Evolutionary conservation across 2,797 vertebrate genomes (phyloP).

Genomic region (Miichthys miiuy): DNA sequence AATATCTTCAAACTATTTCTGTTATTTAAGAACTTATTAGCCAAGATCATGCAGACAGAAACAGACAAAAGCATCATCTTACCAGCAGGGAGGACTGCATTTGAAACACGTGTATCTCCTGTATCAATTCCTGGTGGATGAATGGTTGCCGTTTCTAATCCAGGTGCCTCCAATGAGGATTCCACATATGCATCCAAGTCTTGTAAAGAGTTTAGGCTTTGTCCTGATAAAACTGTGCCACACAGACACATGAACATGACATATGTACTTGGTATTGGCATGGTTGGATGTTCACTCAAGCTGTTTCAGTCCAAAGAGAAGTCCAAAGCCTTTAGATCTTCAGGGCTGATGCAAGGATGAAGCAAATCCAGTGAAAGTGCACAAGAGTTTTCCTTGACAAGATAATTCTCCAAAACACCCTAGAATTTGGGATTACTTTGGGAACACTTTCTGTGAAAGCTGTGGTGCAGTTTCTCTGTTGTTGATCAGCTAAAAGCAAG

Average conservation of each 20-base stretch:
- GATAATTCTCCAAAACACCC: constrained; percentile 16
- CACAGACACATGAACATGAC: constrained; percentile 68
- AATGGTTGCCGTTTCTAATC: constrained; percentile 13
- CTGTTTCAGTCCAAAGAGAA: not conserved
- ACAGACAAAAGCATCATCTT: constrained; percentile 28
- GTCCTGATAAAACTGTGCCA: constrained; percentile 47
- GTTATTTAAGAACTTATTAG: not conserved
- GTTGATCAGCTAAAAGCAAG: constrained; percentile 8
- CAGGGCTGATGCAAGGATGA: constrained; percentile 1
- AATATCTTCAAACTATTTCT: not conserved
- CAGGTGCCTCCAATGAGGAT: constrained; percentile 23
- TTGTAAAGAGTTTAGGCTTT: constrained; percentile 35
- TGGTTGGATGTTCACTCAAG: constrained; percentile 32
- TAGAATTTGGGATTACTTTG: not conserved
- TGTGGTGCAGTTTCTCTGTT: constrained; percentile 6
- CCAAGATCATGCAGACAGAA: not conserved
- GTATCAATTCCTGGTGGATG: constrained; percentile 5
- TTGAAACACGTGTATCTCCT: not conserved
- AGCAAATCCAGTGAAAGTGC: constrained; percentile 31
- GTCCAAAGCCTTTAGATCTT: constrained; percentile 16
- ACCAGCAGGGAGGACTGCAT: constrained; percentile 56
- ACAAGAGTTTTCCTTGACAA: not conserved
- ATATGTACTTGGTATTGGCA: constrained; percentile 59
- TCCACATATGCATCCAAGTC: constrained; percentile 24
- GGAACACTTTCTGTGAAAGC: not conserved